Percentiles rank a stretch among this genome's conserved stretches.
phyloP scores from a whole-genome alignment of 2,113 vertebrate species.

The Gymnobelideus leadbeateri region DNA sequence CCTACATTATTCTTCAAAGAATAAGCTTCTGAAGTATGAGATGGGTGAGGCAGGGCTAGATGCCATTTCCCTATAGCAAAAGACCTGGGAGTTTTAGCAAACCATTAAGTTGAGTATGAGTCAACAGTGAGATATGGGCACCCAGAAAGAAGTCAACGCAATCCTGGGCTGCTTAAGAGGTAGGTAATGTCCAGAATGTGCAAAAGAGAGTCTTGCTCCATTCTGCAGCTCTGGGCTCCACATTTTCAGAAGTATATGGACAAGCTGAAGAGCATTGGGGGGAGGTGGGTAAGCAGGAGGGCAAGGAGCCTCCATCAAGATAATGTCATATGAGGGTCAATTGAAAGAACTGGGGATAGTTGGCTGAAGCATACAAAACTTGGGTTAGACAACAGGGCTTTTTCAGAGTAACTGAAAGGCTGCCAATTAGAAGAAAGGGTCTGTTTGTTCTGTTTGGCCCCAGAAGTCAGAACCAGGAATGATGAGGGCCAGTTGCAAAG shows the following conservation, averaged over 20 bases:
- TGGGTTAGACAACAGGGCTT: background rate
- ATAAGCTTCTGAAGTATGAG: background rate
- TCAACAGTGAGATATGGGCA: background rate
- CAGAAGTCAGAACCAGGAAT: background rate
- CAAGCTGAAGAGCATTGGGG: background rate
- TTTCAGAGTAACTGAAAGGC: background rate
- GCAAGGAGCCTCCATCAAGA: background rate
- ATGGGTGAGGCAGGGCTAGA: background rate
- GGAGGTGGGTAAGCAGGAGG: background rate
- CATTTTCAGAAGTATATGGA: background rate
- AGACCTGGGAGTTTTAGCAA: background rate
- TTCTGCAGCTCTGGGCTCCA: background rate
- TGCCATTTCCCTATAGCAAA: background rate
- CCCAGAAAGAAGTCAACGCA: background rate
- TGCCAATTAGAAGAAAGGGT: background rate
- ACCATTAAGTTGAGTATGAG: background rate
- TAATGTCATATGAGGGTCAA: background rate
- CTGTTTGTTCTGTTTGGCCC: background rate
- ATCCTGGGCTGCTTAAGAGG: background rate
- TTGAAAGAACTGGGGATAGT: background rate
- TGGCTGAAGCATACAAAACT: background rate
- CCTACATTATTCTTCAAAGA: background rate
- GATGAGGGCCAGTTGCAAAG: background rate
- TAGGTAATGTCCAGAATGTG: background rate
- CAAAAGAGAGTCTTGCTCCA: background rate